These are phyloP conservation scores for Trilocha varians DNA, from an alignment of 2,888 invertebrate species.

Conservation along the genomic window DNA sequence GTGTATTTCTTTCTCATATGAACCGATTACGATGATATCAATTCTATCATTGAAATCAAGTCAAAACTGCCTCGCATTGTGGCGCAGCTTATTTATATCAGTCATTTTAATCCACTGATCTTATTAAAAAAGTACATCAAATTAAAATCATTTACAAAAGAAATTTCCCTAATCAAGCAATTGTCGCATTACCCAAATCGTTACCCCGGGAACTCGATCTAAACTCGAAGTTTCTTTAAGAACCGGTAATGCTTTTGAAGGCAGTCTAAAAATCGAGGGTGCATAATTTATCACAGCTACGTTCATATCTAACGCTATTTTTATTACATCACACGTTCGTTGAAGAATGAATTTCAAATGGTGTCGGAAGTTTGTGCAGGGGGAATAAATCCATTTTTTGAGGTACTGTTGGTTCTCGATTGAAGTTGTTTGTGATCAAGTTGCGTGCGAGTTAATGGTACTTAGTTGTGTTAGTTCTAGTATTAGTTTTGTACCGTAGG, in stretches of 20 bases:
- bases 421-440: neutral
- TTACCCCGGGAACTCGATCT: constrained; percentile 25
- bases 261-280: constrained; percentile 64
- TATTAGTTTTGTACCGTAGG: too few species aligned
- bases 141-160: too few species aligned
- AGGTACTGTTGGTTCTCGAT: constrained; percentile 25
- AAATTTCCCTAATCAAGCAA: too few species aligned
- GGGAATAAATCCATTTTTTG: constrained; percentile 47
- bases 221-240: constrained; percentile 52
- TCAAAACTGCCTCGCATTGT: too few species aligned
- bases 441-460: neutral
- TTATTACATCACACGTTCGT: constrained; percentile 67
- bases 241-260: constrained; percentile 56
- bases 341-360: constrained; percentile 74
- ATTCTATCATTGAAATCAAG: too few species aligned
- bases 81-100: too few species aligned
- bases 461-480: too few species aligned
- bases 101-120: too few species aligned
- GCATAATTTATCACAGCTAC: constrained; percentile 64
- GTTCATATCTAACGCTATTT: constrained; percentile 62
- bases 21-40: too few species aligned
- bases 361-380: constrained; percentile 64
- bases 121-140: too few species aligned
- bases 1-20: too few species aligned
- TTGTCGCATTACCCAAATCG: neutral